Conservation (phyloP, 1,140 invertebrate species). For the Mesaphorura yosii region DNA sequence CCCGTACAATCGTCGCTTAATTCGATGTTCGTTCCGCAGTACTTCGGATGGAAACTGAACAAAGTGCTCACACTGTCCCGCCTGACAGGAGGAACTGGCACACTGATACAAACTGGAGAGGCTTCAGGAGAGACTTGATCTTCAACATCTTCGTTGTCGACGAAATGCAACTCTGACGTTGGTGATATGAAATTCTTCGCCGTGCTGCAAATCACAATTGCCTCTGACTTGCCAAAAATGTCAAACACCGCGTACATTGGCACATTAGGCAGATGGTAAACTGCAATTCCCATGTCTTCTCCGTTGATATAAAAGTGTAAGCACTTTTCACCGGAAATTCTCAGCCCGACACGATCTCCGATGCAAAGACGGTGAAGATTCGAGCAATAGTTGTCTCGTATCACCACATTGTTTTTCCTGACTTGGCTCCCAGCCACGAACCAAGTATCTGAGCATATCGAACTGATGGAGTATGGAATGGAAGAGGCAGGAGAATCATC, state of each 20-base stretch:
- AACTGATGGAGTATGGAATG: constrained; percentile 45
- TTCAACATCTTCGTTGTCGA: too few relatives aligned
- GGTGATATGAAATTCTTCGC: too few relatives aligned
- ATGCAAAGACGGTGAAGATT: constrained; percentile 65
- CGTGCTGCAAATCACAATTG: constrained; percentile 5
- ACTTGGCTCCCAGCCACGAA: constrained; percentile 44
- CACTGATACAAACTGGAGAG: too few relatives aligned
- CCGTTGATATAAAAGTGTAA: constrained; percentile 58
- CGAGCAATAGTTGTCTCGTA: constrained; percentile 53
- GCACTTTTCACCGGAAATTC: constrained; percentile 40
- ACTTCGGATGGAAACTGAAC: background rate
- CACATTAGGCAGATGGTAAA: constrained; percentile 62
- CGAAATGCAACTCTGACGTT: too few relatives aligned
- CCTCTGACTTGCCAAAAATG: constrained; percentile 51
- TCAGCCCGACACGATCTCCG: constrained; percentile 49
- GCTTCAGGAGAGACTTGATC: too few relatives aligned
- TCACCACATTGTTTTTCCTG: constrained; percentile 45
- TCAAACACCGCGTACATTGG: constrained; percentile 63
- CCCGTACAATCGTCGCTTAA: constrained; percentile 46
- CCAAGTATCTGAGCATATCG: constrained; percentile 39
- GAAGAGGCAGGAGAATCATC: constrained; percentile 45
- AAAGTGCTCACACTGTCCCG: background rate
- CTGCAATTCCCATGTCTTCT: constrained; percentile 70
- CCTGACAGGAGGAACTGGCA: background rate
- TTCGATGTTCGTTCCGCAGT: constrained; percentile 56